A percentile compares a stretch with the other conserved stretches of the same genome.
phyloP scores from a whole-genome alignment of 2,113 vertebrate genomes.

The Antennarius striatus region DNA sequence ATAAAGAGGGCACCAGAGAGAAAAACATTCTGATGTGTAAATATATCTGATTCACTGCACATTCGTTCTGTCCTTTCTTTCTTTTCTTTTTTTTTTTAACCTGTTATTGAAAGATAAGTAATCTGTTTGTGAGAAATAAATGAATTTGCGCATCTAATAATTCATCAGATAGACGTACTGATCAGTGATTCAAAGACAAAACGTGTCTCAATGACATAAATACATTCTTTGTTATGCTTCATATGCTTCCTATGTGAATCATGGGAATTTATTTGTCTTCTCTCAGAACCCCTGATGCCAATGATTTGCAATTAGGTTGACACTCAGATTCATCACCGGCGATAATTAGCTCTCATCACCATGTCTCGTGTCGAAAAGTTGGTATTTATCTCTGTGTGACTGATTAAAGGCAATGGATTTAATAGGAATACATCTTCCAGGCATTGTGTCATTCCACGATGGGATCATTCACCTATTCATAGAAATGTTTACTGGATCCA shows the following conservation, averaged over 20 bases:
- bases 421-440: constrained; percentile 5
- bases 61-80: too few species aligned
- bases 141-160: too few species aligned
- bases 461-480: neutral
- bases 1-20: too few species aligned
- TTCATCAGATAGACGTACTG: too few species aligned
- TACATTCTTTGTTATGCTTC: neutral
- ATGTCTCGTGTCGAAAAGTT: neutral
- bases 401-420: constrained; percentile 11
- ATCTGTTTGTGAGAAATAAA: too few species aligned
- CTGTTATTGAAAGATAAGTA: too few species aligned
- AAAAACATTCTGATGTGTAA: too few species aligned
- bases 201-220: too few species aligned
- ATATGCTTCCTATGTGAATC: neutral
- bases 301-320: constrained; percentile 27
- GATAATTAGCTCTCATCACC: constrained; percentile 26
- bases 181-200: too few species aligned
- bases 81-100: too few species aligned
- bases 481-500: too few species aligned
- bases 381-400: constrained; percentile 4
- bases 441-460: neutral
- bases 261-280: neutral
- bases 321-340: constrained; percentile 5
- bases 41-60: too few species aligned
- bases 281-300: neutral